phyloP scores from a whole-genome alignment of 2,113 vertebrate genomes.

The Plectropomus leopardus region DNA sequence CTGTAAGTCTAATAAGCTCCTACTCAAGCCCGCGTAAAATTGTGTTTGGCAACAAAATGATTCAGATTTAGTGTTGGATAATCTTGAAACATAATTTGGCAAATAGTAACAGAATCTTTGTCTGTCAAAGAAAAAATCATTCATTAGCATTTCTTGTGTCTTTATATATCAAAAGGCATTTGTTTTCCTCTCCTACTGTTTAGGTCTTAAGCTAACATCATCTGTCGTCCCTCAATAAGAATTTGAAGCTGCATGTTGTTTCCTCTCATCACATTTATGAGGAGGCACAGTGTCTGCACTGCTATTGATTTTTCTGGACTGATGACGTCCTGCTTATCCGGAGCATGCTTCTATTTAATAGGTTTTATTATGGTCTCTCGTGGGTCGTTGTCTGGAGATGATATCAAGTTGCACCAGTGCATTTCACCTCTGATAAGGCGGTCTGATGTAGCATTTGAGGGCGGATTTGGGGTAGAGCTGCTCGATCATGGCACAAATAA shows the following conservation, averaged over 20 bases:
- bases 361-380: constrained; percentile 17
- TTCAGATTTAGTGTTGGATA: not conserved
- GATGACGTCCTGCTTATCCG: not conserved
- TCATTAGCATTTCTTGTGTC: not conserved
- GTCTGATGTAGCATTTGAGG: not conserved
- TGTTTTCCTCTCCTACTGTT: not conserved
- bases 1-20: not conserved
- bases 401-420: not conserved
- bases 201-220: not conserved
- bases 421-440: not conserved
- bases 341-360: not conserved
- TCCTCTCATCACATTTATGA: not conserved
- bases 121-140: not conserved
- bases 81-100: not conserved
- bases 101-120: not conserved
- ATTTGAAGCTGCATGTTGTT: not conserved
- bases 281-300: constrained; percentile 12
- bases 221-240: not conserved
- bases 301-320: constrained; percentile 33
- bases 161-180: not conserved
- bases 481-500: too few species aligned
- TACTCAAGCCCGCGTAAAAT: not conserved
- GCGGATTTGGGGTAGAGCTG: too few species aligned
- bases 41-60: not conserved
- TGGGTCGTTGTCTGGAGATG: not conserved